phyloP scores from a whole-genome alignment of 2,113 vertebrate species.

The Chrysemys picta region DNA sequence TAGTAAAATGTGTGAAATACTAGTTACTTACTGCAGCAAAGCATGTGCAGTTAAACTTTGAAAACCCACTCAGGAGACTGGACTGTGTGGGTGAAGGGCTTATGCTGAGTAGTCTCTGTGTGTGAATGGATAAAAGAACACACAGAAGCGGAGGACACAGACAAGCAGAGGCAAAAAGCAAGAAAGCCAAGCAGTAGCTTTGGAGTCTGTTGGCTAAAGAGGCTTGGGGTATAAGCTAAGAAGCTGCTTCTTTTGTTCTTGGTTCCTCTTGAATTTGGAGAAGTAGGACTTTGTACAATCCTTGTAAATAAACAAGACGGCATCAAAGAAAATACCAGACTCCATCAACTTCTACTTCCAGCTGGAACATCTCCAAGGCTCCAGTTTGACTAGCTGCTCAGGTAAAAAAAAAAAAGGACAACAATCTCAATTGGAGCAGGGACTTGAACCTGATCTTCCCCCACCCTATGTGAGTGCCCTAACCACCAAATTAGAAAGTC shows the following conservation, averaged over 20 bases:
- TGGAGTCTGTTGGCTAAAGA: not conserved
- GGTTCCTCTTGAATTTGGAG: not conserved
- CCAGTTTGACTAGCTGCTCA: not conserved
- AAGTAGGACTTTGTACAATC: not conserved
- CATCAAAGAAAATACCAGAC: not conserved
- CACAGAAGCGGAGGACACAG: not conserved
- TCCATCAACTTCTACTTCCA: not conserved
- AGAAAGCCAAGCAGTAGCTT: not conserved
- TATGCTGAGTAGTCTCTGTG: not conserved
- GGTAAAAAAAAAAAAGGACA: not conserved
- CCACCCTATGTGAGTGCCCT: not conserved
- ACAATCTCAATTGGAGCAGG: not conserved
- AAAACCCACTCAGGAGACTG: no score
- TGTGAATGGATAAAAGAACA: not conserved
- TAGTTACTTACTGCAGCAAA: not conserved
- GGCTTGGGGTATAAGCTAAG: not conserved
- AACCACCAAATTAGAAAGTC: not conserved
- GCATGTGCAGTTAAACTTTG: not conserved
- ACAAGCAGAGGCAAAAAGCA: not conserved
- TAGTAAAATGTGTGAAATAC: not conserved
- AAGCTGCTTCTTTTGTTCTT: not conserved
- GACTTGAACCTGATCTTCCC: not conserved
- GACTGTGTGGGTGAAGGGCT: no score
- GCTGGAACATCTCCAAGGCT: not conserved
- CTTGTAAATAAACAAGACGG: not conserved